These are phyloP conservation scores for Uropsilus gracilis DNA, from an alignment of 2,113 vertebrate species.

Conservation along the genomic window DNA sequence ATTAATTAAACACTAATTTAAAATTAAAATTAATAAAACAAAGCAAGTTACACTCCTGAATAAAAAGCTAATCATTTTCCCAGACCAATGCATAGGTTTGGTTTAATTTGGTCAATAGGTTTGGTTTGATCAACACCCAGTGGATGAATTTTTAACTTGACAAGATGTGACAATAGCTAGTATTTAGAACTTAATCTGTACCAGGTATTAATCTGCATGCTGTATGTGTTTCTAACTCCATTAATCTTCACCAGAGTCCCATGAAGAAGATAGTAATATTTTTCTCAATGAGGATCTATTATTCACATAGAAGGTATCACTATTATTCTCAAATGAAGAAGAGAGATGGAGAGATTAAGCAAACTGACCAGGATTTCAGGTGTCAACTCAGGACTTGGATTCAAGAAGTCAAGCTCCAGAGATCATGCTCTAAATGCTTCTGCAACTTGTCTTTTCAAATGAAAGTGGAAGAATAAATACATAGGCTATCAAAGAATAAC, in stretches of 20 bases:
- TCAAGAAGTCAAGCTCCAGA: neutral
- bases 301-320: neutral
- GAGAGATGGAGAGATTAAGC: neutral
- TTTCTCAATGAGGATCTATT: neutral
- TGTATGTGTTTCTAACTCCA: neutral
- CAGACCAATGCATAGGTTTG: neutral
- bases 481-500: neutral
- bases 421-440: neutral
- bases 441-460: constrained; percentile 17
- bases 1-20: no score
- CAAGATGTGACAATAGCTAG: neutral
- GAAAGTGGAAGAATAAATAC: neutral
- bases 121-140: neutral
- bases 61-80: neutral
- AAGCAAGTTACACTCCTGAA: neutral
- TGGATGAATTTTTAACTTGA: neutral
- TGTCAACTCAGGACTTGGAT: neutral
- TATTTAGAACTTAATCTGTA: neutral
- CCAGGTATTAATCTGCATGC: neutral
- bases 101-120: neutral
- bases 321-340: neutral
- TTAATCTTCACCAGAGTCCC: neutral
- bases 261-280: neutral
- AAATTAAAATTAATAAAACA: no score
- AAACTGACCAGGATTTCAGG: neutral